Conservation (phyloP, 2,113 vertebrate species). For the Trichomycterus rosablanca region DNA sequence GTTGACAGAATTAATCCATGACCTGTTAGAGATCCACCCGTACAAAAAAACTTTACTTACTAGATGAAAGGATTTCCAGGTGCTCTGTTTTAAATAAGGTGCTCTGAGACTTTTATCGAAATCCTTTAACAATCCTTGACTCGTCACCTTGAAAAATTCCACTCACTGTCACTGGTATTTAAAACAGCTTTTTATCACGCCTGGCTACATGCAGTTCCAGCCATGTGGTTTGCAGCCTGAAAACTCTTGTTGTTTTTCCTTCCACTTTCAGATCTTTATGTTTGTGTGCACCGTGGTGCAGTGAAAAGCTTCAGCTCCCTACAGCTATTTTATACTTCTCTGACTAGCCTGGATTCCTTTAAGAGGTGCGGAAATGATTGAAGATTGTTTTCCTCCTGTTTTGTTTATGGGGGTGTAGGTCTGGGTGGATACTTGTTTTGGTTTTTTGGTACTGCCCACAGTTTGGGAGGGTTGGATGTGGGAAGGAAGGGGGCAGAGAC, state of each 20-base stretch:
- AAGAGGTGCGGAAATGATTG: not conserved
- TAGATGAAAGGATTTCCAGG: not conserved
- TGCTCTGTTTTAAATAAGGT: not conserved
- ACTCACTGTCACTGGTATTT: not conserved
- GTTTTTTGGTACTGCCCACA: conserved; percentile 17
- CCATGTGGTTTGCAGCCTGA: not conserved
- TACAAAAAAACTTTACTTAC: conserved; percentile 8
- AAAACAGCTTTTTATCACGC: not conserved
- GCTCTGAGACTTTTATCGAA: not conserved
- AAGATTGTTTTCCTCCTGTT: not conserved
- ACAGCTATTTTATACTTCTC: not conserved
- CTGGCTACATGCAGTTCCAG: not conserved
- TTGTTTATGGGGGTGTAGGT: not conserved
- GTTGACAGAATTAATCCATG: too few species aligned
- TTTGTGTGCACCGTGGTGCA: too few species aligned
- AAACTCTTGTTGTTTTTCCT: too few species aligned
- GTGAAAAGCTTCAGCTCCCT: too few species aligned
- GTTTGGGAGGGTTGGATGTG: conserved; percentile 8
- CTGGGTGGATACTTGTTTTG: conserved; percentile 21
- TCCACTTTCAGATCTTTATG: too few species aligned
- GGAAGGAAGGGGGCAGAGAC: too few species aligned
- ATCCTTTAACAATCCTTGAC: not conserved
- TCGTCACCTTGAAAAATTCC: not conserved
- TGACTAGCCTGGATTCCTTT: not conserved
- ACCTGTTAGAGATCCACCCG: too few species aligned